Conservation (phyloP, 2,888 invertebrate genomes). For the Hemaris fuciformis region DNA sequence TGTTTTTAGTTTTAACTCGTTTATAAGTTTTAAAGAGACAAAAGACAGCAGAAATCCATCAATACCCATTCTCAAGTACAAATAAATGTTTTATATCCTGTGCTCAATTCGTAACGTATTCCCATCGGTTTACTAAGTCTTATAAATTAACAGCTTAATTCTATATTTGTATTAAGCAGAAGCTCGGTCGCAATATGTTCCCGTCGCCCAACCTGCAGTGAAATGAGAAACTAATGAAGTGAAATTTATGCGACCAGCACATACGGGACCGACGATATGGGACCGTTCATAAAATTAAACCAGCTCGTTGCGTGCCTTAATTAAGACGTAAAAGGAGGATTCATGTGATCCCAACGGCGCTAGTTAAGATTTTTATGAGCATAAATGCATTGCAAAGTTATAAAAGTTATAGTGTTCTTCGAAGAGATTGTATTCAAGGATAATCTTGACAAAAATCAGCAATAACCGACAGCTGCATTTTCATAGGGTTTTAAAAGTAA, state of each 20-base stretch:
- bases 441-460: neutral
- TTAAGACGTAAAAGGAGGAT: neutral
- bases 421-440: neutral
- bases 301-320: neutral
- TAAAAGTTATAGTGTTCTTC: neutral
- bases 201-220: neutral
- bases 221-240: conserved; percentile 6
- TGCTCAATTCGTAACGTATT: neutral
- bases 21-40: too few species aligned
- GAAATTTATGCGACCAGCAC: neutral
- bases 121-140: neutral
- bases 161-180: neutral
- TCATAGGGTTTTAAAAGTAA: too few species aligned
- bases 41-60: too few species aligned
- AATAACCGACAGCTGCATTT: too few species aligned
- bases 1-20: too few species aligned
- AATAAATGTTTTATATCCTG: too few species aligned
- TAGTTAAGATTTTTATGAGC: neutral
- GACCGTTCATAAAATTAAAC: neutral
- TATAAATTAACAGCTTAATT: neutral
- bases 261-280: neutral
- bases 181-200: neutral
- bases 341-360: neutral
- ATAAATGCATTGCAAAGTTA: neutral
- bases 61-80: too few species aligned